Evolutionary conservation across 2,888 invertebrate genomes (phyloP).

Genomic region (Epinotia demarniana): DNA sequence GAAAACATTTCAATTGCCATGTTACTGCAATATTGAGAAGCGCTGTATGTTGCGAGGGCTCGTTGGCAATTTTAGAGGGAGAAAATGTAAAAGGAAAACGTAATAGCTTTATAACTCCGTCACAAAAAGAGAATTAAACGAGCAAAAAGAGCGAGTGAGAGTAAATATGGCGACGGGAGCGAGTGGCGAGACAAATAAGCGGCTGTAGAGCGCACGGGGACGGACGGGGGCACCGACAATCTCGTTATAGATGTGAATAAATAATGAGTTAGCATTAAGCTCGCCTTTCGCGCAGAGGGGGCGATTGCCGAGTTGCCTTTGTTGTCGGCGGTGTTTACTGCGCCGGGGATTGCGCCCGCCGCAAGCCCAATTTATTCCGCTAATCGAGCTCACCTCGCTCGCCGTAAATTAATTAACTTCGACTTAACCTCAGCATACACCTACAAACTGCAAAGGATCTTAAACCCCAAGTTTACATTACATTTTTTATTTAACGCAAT

Average conservation of each 20-base stretch:
- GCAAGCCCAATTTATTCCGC: constrained; percentile 56
- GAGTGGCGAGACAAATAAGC: constrained; percentile 63
- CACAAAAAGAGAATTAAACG: constrained; percentile 68
- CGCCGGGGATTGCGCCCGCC: constrained; percentile 68
- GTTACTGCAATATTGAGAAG: constrained; percentile 51
- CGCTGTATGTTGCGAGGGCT: constrained; percentile 50
- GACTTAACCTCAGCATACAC: constrained; percentile 65
- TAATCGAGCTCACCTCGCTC: constrained; percentile 54
- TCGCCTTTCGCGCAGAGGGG: constrained; percentile 65
- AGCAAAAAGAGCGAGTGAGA: constrained; percentile 68
- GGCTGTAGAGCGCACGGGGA: constrained; percentile 59
- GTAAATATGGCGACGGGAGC: constrained; percentile 68
- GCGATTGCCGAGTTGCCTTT: constrained; percentile 70
- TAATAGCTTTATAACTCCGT: constrained; percentile 69
- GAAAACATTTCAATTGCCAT: constrained; percentile 60
- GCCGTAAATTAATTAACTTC: constrained; percentile 78
- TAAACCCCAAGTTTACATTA: constrained; percentile 31
- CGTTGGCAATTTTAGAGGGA: constrained; percentile 55
- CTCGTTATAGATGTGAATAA: constrained; percentile 83
- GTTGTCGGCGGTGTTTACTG: constrained; percentile 78
- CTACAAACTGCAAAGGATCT: constrained; percentile 61
- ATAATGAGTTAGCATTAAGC: constrained; percentile 81
- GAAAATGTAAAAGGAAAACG: constrained; percentile 63
- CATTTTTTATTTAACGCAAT: constrained; percentile 33
- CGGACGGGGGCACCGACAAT: constrained; percentile 75